Conservation (phyloP, 2,888 invertebrate species). For the Cephus runcator region DNA sequence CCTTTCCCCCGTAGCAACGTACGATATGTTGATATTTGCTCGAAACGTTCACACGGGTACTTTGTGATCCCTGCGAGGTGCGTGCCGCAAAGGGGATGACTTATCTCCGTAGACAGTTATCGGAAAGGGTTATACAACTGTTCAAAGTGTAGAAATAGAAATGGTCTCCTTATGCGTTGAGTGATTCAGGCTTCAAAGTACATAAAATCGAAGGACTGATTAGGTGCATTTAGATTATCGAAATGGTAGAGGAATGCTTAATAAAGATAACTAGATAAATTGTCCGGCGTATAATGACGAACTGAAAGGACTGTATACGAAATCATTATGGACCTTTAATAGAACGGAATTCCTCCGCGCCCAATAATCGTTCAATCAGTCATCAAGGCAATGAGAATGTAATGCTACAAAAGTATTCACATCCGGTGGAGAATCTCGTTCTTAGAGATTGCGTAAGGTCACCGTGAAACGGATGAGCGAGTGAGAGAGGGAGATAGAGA, state of each 20-base stretch:
- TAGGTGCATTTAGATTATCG: background rate
- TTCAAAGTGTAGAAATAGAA: background rate
- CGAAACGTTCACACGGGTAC: background rate
- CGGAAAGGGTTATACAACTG: background rate
- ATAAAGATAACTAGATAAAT: background rate
- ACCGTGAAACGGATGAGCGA: background rate
- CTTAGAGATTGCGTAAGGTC: background rate
- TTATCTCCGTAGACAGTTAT: background rate
- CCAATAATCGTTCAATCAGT: background rate
- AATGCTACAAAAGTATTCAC: background rate
- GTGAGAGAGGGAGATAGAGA: background rate
- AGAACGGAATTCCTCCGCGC: background rate
- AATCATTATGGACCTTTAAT: background rate
- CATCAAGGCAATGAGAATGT: background rate
- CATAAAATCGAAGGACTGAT: background rate
- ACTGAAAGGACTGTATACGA: background rate
- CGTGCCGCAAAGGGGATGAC: background rate
- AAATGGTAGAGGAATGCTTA: background rate
- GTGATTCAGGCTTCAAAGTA: background rate
- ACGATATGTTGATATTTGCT: background rate
- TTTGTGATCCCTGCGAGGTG: background rate
- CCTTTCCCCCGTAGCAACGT: background rate
- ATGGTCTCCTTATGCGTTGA: background rate
- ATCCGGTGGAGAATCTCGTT: background rate
- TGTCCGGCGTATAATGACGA: background rate